Conservation (phyloP, 2,113 vertebrate genomes). For the Ceyx margarethae region DNA sequence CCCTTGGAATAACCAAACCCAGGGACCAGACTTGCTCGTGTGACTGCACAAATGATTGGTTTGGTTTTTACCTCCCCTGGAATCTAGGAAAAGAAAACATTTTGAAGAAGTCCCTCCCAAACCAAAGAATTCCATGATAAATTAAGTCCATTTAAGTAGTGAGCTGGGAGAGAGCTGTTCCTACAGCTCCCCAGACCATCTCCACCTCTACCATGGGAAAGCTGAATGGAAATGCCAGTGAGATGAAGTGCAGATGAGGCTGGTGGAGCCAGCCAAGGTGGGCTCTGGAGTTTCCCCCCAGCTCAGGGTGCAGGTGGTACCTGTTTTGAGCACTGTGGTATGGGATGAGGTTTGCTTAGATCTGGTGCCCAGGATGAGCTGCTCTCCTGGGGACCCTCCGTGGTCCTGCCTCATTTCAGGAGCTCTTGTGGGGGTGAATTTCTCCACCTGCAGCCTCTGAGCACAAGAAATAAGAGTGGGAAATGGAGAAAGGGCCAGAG, state of each 20-base stretch:
- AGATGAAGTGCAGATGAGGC: neutral
- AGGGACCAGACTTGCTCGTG: neutral
- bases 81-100: neutral
- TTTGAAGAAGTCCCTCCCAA: neutral
- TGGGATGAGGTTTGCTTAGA: neutral
- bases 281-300: neutral
- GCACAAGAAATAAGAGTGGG: neutral
- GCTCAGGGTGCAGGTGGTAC: neutral
- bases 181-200: neutral
- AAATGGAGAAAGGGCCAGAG: neutral
- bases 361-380: neutral
- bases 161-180: neutral
- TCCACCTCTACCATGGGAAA: neutral
- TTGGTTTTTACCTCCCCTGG: too few relatives aligned
- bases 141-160: neutral
- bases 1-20: neutral
- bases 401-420: neutral
- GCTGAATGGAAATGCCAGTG: neutral
- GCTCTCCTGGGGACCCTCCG: accelerated
- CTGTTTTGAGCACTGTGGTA: neutral
- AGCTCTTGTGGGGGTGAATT: neutral
- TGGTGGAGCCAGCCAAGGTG: neutral
- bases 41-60: neutral
- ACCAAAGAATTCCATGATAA: neutral
- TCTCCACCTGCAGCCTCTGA: neutral